Evolutionary conservation across 2,888 invertebrate species (phyloP).

Genomic region (Perizoma flavofasciatum): DNA sequence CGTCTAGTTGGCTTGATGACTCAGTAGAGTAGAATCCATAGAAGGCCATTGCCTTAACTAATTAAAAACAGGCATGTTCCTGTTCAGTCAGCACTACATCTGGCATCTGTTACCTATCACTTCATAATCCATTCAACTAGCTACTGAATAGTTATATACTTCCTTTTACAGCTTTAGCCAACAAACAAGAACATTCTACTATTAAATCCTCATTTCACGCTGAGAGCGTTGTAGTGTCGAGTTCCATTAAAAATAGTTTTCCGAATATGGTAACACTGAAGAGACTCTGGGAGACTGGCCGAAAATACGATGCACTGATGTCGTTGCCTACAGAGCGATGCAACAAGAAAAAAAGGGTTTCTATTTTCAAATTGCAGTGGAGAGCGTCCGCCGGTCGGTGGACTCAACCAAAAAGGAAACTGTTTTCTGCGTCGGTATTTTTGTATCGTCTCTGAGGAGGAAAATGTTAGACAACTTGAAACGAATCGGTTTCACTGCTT

Average conservation of each 20-base stretch:
- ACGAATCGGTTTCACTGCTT: no score
- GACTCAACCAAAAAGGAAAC: conserved; percentile 57
- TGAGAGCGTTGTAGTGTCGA: conserved; percentile 43
- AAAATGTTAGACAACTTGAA: no score
- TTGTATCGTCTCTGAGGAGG: conserved; percentile 13
- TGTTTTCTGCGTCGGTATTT: conserved; percentile 42
- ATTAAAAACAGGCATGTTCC: conserved; percentile 35
- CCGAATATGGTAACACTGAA: conserved; percentile 66
- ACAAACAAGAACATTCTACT: conserved; percentile 36
- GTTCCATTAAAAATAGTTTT: conserved; percentile 49
- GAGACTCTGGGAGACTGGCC: conserved; percentile 61
- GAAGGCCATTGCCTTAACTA: conserved; percentile 23
- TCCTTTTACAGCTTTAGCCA: conserved; percentile 33
- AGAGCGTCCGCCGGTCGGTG: conserved; percentile 49
- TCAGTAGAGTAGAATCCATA: conserved; percentile 8
- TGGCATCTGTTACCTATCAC: conserved; percentile 28
- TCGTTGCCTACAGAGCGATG: conserved; percentile 74
- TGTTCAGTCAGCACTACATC: conserved; percentile 39
- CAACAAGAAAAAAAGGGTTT: conserved; percentile 69
- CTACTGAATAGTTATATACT: conserved; percentile 18
- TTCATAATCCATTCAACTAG: conserved; percentile 18
- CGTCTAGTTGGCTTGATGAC: neutral
- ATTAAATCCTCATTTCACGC: conserved; percentile 36
- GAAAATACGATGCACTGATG: conserved; percentile 76
- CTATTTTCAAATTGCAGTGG: conserved; percentile 78